Percentiles rank a stretch among this genome's conserved stretches.
phyloP scores from a whole-genome alignment of 2,113 vertebrate species.

The Oncorhynchus clarkii region DNA sequence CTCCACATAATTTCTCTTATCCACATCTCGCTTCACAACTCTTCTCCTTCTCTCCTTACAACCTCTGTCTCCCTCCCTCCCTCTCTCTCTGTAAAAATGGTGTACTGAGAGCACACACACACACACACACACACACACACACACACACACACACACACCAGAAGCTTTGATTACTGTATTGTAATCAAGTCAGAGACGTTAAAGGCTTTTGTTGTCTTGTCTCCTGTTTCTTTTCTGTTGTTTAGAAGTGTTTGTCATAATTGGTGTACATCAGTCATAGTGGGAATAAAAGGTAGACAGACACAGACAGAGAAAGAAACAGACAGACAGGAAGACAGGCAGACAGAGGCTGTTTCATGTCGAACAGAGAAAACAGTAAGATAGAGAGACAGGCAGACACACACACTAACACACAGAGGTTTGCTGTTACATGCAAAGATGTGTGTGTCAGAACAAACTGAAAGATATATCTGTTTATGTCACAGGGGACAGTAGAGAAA shows the following conservation, averaged over 20 bases:
- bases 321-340: slow-evolving; percentile 11
- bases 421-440: not conserved
- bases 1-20: no score
- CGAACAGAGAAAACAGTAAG: not conserved
- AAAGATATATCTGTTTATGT: slow-evolving; percentile 57
- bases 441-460: not conserved
- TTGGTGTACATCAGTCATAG: no score
- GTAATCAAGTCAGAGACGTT: no score
- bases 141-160: not conserved
- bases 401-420: not conserved
- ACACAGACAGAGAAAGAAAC: not conserved
- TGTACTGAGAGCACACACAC: no score
- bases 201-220: no score
- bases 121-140: not conserved
- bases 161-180: no score
- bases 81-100: no score
- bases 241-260: no score
- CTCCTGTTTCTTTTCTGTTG: no score
- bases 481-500: slow-evolving; percentile 58
- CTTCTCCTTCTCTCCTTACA: no score
- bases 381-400: not conserved
- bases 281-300: not conserved
- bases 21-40: no score
- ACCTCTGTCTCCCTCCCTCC: no score
- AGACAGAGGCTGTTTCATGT: slow-evolving; percentile 4